Percentiles rank a stretch among this genome's conserved stretches.
Conservation (phyloP, 2,797 vertebrate species). For the Gymnothorax reevesii region DNA sequence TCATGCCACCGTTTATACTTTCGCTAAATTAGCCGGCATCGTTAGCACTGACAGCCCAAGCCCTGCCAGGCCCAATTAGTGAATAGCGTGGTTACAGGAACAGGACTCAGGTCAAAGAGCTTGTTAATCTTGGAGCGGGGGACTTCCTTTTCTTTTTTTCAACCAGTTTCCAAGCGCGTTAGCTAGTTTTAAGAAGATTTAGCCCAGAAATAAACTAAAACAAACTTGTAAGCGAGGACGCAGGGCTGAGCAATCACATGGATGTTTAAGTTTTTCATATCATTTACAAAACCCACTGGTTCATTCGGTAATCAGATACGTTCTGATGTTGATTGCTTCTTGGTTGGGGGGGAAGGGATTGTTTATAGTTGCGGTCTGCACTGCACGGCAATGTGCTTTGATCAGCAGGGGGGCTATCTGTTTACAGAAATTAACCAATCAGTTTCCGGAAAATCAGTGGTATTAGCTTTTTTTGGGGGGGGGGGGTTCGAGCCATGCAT, state of each 20-base stretch:
- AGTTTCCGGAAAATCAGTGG: too few species aligned
- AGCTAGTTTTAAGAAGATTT: conserved; percentile 54
- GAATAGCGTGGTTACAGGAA: conserved; percentile 52
- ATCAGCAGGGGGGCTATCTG: too few species aligned
- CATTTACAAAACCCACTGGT: not conserved
- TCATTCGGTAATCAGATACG: not conserved
- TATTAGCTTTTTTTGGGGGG: too few species aligned
- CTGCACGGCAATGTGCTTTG: too few species aligned
- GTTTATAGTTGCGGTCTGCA: not conserved
- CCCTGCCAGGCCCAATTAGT: conserved; percentile 68
- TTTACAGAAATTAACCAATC: too few species aligned
- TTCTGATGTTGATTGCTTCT: not conserved
- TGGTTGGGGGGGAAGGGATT: not conserved
- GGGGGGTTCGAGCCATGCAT: not conserved
- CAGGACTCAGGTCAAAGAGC: conserved; percentile 65
- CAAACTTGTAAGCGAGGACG: conserved; percentile 35
- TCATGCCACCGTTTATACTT: conserved; percentile 63
- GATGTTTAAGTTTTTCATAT: not conserved
- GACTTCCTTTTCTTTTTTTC: conserved; percentile 46
- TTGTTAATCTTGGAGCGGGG: conserved; percentile 46
- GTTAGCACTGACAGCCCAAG: conserved; percentile 58
- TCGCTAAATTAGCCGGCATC: conserved; percentile 65
- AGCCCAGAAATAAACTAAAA: conserved; percentile 41
- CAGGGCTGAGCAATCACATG: conserved; percentile 29
- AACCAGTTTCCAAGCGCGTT: conserved; percentile 48